Percentiles rank a stretch among this genome's conserved stretches.
These are phyloP conservation scores for Caenorhabditis japonica DNA, from an alignment of 2,888 invertebrate genomes.

Conservation along the genomic window DNA sequence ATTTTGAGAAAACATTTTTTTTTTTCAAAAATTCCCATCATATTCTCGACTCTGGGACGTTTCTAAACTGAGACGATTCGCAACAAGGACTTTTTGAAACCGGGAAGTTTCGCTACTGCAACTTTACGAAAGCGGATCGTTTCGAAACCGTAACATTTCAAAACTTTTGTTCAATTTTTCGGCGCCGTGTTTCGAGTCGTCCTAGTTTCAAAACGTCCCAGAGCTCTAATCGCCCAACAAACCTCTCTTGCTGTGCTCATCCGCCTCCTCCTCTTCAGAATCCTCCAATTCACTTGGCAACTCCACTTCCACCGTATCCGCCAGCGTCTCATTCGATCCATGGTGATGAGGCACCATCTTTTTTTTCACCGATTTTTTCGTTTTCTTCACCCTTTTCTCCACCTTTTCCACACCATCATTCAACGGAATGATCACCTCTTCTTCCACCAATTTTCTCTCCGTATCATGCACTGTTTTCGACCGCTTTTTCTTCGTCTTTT, in stretches of 20 bases:
- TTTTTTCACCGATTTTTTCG: conserved; percentile 6
- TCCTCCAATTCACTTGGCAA: conserved; percentile 45
- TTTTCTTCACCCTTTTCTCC: conserved; percentile 24
- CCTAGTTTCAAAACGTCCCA: too few relatives aligned
- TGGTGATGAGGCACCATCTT: conserved; percentile 5
- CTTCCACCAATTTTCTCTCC: conserved; percentile 5
- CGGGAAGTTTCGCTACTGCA: too few relatives aligned
- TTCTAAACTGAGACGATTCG: too few relatives aligned
- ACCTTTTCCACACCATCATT: conserved; percentile 16
- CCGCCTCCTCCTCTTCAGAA: conserved; percentile 35
- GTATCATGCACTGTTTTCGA: conserved; percentile 20
- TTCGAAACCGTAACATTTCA: too few relatives aligned
- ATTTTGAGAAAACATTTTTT: too few relatives aligned
- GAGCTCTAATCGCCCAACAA: too few relatives aligned
- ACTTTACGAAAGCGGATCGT: too few relatives aligned
- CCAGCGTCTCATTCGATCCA: conserved; percentile 24
- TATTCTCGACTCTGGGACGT: too few relatives aligned
- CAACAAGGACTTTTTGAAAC: too few relatives aligned
- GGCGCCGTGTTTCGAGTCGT: too few relatives aligned
- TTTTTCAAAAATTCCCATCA: too few relatives aligned
- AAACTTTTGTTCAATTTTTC: too few relatives aligned
- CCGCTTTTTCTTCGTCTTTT: conserved; percentile 34
- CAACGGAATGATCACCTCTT: conserved; percentile 29
- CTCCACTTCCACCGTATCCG: conserved; percentile 39
- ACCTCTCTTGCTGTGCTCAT: conserved; percentile 2